Evolutionary conservation across 2,797 vertebrate genomes (phyloP), one percentile per base, ranked within the genome.

Genomic region (Chloroceryle inda): DNA sequence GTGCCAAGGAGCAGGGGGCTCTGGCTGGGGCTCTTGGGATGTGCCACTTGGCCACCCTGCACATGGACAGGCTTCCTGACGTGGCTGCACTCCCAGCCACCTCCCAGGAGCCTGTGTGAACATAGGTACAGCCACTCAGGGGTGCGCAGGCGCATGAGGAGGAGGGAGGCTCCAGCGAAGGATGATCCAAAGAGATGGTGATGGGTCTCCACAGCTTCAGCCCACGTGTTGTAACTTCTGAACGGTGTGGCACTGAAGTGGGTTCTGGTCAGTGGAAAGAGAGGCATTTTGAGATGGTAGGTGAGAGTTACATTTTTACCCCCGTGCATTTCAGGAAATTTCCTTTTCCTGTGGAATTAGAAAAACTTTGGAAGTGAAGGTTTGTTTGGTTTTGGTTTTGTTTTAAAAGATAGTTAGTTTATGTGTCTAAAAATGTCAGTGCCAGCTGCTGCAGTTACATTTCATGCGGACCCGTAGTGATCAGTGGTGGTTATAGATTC

Each of bases 401-500:
- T 26, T 61, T 59, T 23, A 17, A 23, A 50, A 59, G 10, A 50
- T 55, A 11, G 5, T 18, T 40, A 61, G 19, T 15, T 58, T n/a
- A 26, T 53, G 69, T 12, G 6, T n/a, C n/a, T 63, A 18, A 35
- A 82, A 20, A 13, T 7, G 42, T 38, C 38, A 37, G 10, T 29
- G 13, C 29, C 8, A 23, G 6, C 40, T 84, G 22, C 61, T 81
- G 49, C 56, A 44, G 69, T 14, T 15, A 3, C 31, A 14, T 61
- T 27, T 35, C 23, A 0, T 0, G 1, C 18, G 47, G 12, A 17
- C 13, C 21, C 31, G 6, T 3, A 35, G 33, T 4, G 21, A 6
- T 16, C 47, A 37, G 0, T 26, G 55, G 52, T 8, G 40, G 9
- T 37, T 17, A 52, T 29, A 52, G 50, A 52, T 16, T 29, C 17